Conservation (phyloP, 2,113 vertebrate genomes). For the Saimiri boliviensis region DNA sequence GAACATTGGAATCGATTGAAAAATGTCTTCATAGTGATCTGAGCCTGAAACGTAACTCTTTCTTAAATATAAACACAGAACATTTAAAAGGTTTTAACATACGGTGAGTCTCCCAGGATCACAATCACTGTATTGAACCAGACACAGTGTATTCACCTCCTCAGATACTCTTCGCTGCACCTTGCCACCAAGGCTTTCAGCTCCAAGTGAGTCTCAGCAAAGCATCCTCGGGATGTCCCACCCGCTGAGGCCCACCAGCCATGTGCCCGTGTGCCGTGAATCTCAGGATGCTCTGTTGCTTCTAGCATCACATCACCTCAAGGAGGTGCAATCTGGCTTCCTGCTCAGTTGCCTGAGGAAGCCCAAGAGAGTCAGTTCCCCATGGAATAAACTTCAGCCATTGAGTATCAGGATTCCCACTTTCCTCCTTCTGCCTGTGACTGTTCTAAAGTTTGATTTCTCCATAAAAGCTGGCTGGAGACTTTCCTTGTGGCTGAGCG, state of each 20-base stretch:
- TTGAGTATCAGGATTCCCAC: neutral
- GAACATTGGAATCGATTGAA: neutral
- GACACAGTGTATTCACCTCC: accelerated
- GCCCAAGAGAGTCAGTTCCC: accelerated
- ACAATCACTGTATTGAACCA: accelerated
- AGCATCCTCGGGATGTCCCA: accelerated
- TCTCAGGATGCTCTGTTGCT: neutral
- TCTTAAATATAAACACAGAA: neutral
- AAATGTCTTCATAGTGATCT: neutral
- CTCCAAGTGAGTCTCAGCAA: neutral
- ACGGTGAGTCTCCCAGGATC: accelerated
- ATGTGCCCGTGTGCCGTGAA: accelerated
- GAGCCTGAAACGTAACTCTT: neutral
- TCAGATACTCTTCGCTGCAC: accelerated
- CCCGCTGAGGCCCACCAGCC: neutral
- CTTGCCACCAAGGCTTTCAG: neutral
- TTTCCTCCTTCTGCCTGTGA: no score
- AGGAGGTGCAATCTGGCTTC: neutral
- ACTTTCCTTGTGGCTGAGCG: accelerated
- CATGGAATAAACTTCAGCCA: accelerated
- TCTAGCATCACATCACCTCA: neutral
- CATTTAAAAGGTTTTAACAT: neutral
- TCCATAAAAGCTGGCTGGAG: neutral
- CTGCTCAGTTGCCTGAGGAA: neutral
- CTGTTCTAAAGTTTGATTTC: neutral